Base-by-base conservation (phyloP, 2,888 invertebrate genomes). In the Syrphus vitripennis region DNA sequence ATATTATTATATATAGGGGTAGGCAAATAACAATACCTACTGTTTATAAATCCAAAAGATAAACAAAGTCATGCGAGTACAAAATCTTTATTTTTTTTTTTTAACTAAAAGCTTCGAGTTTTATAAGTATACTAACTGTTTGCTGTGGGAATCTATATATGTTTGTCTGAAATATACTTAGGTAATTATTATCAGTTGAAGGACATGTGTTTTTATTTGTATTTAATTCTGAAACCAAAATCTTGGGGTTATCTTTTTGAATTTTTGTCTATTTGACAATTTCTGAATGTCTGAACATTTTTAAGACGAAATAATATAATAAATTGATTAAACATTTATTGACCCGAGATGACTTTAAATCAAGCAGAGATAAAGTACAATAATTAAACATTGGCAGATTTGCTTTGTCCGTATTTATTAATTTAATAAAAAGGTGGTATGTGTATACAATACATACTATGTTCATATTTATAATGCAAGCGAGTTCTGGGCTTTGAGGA, bases 41-140 rank as follows among this genome's bases (percentile, higher is more conserved):
- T 65, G 65, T 65, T 65, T 65, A 48, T 48, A 48, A 65, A 67
- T 12, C 21, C 4, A 24, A 50, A 37, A 34, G 10, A 34, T 48
- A 34, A 19, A 67, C 67, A 50, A 67, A 48, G 12, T 59, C 55
- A 29, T 31, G 31, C n/a, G 34, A 57, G 34, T 34, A 59, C 3
- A 37, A 37, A 21, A 59, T 37, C 14, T 37, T 16, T 5, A 26
- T 50, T 3, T 26, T 37, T 7, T 37, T 16, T 5, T 50, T 50
- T 3, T 26, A 50, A 50, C 4, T 6, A 24, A 50, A 14, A 7
- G 0, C 0, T n/a, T 14, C 3, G 24, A 24, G 3, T 24, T 50
- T 3, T 24, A 21, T 4, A 4, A 0, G 10, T 12, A 19, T 21
- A 6, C 2, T 6, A n/a, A 37, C 4, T 19, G 63, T 29, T 63